Percentiles rank a stretch among this genome's conserved stretches.
These are phyloP conservation scores for Falco cherrug DNA, from an alignment of 2,797 vertebrate species.

Conservation along the genomic window DNA sequence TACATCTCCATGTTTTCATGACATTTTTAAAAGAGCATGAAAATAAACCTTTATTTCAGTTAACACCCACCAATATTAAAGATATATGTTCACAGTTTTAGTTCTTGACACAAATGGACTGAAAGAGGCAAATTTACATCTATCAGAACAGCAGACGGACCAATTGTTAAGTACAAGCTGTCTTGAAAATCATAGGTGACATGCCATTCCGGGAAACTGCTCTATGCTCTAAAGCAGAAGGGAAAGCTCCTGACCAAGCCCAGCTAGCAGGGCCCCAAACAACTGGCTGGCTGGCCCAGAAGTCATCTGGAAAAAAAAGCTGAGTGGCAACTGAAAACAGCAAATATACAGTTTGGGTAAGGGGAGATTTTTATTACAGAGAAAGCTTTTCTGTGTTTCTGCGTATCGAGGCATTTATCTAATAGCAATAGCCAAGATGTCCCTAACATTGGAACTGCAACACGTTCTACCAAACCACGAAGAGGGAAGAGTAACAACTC, in stretches of 20 bases:
- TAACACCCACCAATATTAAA: slow-evolving; percentile 73
- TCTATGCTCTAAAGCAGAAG: not conserved
- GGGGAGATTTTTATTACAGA: not conserved
- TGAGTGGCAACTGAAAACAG: not conserved
- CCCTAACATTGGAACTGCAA: not conserved
- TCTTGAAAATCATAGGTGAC: not conserved
- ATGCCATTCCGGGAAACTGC: not conserved
- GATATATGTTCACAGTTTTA: slow-evolving; percentile 77
- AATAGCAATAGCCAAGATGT: not conserved
- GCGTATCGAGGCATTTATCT: not conserved
- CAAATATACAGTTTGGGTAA: not conserved
- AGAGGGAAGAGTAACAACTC: not conserved
- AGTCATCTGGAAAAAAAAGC: not conserved
- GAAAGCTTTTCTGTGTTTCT: not conserved
- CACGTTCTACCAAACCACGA: not conserved
- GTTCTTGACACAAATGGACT: slow-evolving; percentile 73
- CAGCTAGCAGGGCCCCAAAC: not conserved
- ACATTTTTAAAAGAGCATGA: slow-evolving; percentile 77
- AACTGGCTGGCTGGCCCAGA: not conserved
- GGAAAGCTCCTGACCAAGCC: not conserved
- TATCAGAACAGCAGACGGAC: slow-evolving; percentile 61
- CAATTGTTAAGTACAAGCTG: slow-evolving; percentile 13
- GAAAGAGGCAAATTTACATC: slow-evolving; percentile 72
- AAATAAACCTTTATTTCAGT: slow-evolving; percentile 84
- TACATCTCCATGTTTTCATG: slow-evolving; percentile 41